phyloP scores from a whole-genome alignment of 2,888 invertebrate genomes.

The Mythimna loreyi region DNA sequence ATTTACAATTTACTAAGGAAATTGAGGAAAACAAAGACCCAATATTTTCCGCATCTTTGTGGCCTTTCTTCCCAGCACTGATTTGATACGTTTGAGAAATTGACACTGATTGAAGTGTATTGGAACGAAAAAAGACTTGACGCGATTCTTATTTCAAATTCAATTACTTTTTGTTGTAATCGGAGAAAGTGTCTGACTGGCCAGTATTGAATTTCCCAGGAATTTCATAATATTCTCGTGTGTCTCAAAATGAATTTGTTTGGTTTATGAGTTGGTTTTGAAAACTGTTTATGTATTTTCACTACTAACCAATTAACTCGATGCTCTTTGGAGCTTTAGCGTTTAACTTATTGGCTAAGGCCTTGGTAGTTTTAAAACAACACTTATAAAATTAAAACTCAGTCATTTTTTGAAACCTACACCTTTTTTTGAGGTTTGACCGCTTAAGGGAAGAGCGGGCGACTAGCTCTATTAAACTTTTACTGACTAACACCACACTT shows the following conservation, averaged over 20 bases:
- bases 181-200: neutral
- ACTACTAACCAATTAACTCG: too few relatives aligned
- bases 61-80: slow-evolving; percentile 24
- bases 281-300: neutral
- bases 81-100: slow-evolving; percentile 30
- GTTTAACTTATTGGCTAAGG: too few relatives aligned
- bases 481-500: too few relatives aligned
- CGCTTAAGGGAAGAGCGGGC: too few relatives aligned
- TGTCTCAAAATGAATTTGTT: too few relatives aligned
- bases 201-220: neutral
- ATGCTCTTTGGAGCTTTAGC: too few relatives aligned
- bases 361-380: too few relatives aligned
- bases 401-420: too few relatives aligned
- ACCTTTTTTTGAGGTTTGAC: too few relatives aligned
- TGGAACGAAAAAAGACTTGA: slow-evolving; percentile 16
- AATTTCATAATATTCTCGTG: too few relatives aligned
- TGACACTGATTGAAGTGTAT: slow-evolving; percentile 41
- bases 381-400: too few relatives aligned
- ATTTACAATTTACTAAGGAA: slow-evolving; percentile 4
- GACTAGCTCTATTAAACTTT: too few relatives aligned
- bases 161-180: slow-evolving; percentile 9
- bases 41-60: slow-evolving; percentile 35
- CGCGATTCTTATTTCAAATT: slow-evolving; percentile 19
- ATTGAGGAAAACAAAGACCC: slow-evolving; percentile 49
- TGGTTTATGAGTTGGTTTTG: neutral